phyloP scores from a whole-genome alignment of 2,888 invertebrate genomes.

The Nudaria mundana region DNA sequence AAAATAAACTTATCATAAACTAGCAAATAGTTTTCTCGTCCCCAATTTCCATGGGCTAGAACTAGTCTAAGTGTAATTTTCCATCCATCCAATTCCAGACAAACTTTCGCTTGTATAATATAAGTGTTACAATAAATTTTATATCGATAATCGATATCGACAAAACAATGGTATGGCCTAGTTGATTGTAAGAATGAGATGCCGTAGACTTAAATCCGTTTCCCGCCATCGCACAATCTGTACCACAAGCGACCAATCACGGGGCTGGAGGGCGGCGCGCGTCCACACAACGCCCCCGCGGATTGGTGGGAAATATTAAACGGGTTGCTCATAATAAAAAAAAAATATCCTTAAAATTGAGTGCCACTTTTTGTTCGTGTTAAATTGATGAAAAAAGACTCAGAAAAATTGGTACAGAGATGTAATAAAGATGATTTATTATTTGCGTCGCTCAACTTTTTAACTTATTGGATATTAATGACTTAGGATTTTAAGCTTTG shows the following conservation, averaged over 20 bases:
- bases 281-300: slow-evolving; percentile 41
- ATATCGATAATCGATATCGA: slow-evolving; percentile 36
- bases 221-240: slow-evolving; percentile 78
- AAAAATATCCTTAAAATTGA: slow-evolving; percentile 74
- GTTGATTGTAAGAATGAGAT: slow-evolving; percentile 72
- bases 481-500: slow-evolving; percentile 72
- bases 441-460: slow-evolving; percentile 71
- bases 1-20: too few species aligned
- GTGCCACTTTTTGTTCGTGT: slow-evolving; percentile 76
- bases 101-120: too few species aligned
- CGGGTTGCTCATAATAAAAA: slow-evolving; percentile 72
- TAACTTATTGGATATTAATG: slow-evolving; percentile 79
- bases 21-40: too few species aligned
- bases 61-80: too few species aligned
- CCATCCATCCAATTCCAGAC: too few species aligned
- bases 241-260: slow-evolving; percentile 61
- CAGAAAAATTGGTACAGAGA: slow-evolving; percentile 70
- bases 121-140: background rate
- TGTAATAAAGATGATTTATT: slow-evolving; percentile 80
- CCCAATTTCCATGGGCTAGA: too few species aligned
- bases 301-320: slow-evolving; percentile 74
- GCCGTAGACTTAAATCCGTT: slow-evolving; percentile 74
- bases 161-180: slow-evolving; percentile 30
- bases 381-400: slow-evolving; percentile 79
- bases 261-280: slow-evolving; percentile 64